Evolutionary conservation across 2,113 vertebrate species (phyloP).

Genomic region (Nycticryphes semicollaris): DNA sequence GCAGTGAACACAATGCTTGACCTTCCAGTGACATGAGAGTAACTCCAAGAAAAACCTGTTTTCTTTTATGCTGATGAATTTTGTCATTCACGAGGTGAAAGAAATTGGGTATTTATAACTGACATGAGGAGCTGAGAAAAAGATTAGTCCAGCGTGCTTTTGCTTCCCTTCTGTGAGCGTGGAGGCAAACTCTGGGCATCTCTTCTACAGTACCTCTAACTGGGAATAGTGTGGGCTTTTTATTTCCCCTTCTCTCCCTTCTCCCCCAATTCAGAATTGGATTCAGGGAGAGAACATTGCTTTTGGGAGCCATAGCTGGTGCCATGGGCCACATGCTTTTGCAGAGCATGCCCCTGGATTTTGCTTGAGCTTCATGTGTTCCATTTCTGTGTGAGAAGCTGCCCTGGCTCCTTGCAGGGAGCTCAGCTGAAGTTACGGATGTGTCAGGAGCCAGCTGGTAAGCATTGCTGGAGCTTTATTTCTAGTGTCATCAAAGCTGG

Average conservation of each 20-base stretch:
- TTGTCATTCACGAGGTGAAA: not conserved
- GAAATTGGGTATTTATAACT: not conserved
- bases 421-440: not conserved
- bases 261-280: not conserved
- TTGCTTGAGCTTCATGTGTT: accelerated
- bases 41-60: not conserved
- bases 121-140: not conserved
- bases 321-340: accelerated
- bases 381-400: not conserved
- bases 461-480: not conserved
- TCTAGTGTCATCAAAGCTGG: not conserved
- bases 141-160: not conserved
- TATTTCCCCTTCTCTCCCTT: not conserved
- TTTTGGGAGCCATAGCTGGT: not conserved
- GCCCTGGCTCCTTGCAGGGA: not conserved
- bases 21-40: not conserved
- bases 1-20: not conserved
- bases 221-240: accelerated
- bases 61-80: not conserved
- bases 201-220: not conserved
- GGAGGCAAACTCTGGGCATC: not conserved
- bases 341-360: not conserved
- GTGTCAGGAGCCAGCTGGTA: not conserved
- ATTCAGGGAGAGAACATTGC: accelerated
- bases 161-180: accelerated